Conservation (phyloP, 2,113 vertebrate species). For the Callospermophilus lateralis region DNA sequence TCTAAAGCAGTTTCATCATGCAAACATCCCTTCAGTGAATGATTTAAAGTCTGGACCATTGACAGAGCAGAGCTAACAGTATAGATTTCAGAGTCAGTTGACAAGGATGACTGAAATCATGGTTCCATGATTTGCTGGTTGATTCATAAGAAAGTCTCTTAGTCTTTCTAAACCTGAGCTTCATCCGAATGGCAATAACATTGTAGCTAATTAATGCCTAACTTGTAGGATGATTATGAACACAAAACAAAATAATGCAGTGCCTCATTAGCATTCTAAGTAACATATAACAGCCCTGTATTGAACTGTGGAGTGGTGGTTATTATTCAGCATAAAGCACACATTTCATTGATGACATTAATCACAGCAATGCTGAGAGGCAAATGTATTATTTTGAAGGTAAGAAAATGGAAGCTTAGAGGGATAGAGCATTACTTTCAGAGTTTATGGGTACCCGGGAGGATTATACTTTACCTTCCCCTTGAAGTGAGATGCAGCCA, state of each 20-base stretch:
- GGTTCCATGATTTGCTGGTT: neutral
- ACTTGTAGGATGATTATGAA: neutral
- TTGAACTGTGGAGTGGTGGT: neutral
- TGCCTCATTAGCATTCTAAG: neutral
- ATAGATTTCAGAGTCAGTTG: neutral
- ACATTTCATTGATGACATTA: neutral
- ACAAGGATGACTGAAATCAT: neutral
- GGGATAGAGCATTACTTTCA: neutral
- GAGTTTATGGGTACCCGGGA: neutral
- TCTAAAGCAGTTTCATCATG: neutral
- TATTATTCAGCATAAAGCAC: neutral
- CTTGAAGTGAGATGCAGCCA: neutral
- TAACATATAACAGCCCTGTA: neutral
- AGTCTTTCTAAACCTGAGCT: neutral
- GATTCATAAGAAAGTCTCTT: neutral
- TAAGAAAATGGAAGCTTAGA: slow-evolving; percentile 13
- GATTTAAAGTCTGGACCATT: neutral
- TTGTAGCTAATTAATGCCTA: neutral
- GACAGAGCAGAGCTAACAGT: neutral
- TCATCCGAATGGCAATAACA: neutral
- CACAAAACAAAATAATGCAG: slow-evolving; percentile 26
- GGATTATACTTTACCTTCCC: neutral
- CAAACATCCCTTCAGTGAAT: neutral
- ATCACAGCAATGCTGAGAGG: neutral
- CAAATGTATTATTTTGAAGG: neutral